These are phyloP conservation scores for Hippopotamus amphibius DNA, from an alignment of 2,113 vertebrate genomes.

Conservation along the genomic window DNA sequence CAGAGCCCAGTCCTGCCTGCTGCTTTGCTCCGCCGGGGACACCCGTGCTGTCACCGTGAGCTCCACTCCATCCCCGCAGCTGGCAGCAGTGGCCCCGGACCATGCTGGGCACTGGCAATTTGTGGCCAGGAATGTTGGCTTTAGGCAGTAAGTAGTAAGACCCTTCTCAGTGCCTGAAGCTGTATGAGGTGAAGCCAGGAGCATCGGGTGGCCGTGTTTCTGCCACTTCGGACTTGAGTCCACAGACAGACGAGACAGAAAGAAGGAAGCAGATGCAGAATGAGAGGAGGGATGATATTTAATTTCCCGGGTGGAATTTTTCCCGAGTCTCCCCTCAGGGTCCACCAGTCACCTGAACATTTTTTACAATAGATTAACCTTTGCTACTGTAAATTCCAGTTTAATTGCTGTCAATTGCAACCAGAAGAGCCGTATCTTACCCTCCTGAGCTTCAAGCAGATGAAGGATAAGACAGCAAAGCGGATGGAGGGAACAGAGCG, in stretches of 20 bases:
- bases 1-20: not conserved
- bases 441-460: not conserved
- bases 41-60: not conserved
- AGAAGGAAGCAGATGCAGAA: not conserved
- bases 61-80: not conserved
- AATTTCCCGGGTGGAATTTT: not conserved
- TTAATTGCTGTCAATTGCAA: not conserved
- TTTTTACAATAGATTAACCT: not conserved
- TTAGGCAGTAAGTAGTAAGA: not conserved
- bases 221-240: not conserved
- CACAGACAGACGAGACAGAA: not conserved
- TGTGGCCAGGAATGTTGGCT: not conserved
- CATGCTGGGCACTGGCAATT: not conserved
- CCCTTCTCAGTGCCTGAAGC: not conserved
- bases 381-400: conserved; percentile 16
- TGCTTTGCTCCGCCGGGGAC: not conserved
- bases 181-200: not conserved
- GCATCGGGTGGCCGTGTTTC: not conserved
- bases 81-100: too few species aligned
- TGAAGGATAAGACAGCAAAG: not conserved
- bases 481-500: not conserved
- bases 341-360: not conserved
- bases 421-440: not conserved
- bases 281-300: not conserved
- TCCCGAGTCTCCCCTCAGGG: not conserved